Conservation (phyloP, 2,113 vertebrate genomes). For the Trachemys scripta region DNA sequence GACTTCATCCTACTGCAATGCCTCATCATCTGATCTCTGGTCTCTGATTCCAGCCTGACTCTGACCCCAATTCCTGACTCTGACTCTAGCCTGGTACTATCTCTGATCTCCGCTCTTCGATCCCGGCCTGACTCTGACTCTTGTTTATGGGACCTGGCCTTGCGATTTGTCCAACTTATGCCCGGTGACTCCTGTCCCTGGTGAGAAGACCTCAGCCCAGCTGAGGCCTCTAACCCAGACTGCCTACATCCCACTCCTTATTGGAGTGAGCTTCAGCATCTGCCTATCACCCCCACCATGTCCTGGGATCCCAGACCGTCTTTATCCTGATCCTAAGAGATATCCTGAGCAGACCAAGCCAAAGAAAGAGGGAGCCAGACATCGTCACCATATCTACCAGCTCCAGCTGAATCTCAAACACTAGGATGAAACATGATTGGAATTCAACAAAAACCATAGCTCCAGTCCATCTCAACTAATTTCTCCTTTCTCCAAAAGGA, state of each 20-base stretch:
- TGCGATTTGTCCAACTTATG: no score
- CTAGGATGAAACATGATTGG: neutral
- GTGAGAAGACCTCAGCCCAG: no score
- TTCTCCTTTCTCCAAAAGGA: neutral
- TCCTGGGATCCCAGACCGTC: neutral
- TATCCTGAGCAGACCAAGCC: neutral
- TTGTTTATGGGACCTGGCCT: no score
- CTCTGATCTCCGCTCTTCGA: no score
- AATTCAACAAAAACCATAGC: neutral
- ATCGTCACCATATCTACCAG: neutral
- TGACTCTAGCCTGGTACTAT: no score
- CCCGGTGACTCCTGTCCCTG: no score
- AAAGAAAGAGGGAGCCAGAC: neutral
- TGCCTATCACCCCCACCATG: neutral
- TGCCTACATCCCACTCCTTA: neutral
- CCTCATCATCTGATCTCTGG: no score
- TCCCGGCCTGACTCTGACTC: no score
- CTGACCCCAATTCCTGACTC: no score
- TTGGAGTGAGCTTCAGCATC: neutral
- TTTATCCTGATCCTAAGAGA: neutral
- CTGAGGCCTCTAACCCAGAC: no score
- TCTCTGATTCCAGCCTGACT: no score
- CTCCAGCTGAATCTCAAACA: neutral
- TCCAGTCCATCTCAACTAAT: neutral
- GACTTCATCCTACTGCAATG: no score